Percentiles rank a stretch among this genome's conserved stretches.
Conservation (phyloP, 1,140 invertebrate species). For the Ostrea edulis region DNA sequence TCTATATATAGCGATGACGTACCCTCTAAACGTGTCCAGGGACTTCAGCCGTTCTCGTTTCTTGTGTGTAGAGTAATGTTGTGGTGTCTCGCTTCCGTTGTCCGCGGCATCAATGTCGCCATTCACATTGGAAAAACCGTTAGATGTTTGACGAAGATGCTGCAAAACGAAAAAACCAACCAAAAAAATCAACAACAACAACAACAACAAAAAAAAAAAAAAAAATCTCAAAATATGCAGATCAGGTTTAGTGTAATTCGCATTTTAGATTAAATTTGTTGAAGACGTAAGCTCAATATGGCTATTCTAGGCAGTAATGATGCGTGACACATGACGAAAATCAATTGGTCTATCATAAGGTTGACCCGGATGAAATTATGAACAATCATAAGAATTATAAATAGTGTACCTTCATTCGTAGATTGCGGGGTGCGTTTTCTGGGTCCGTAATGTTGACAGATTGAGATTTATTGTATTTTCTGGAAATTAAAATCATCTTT, state of each 20-base stretch:
- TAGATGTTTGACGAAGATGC: background rate
- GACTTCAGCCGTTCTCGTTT: conserved; percentile 78
- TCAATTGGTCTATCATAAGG: too few species aligned
- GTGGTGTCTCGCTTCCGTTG: background rate
- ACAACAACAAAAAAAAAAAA: too few species aligned
- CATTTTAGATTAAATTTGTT: too few species aligned
- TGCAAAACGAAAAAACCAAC: background rate
- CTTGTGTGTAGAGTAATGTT: background rate
- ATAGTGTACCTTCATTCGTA: conserved; percentile 34
- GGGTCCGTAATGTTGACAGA: conserved; percentile 44
- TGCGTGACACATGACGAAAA: too few species aligned
- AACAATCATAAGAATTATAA: too few species aligned
- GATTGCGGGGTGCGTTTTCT: conserved; percentile 18
- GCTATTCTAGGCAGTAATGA: too few species aligned
- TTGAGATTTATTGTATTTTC: conserved; percentile 19
- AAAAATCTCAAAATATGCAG: too few species aligned
- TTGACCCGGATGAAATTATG: too few species aligned
- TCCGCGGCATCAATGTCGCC: background rate
- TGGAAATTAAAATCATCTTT: background rate
- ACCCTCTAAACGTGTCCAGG: conserved; percentile 91
- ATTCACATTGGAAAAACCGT: background rate
- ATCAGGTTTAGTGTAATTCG: too few species aligned
- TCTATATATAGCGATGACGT: conserved; percentile 46
- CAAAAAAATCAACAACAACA: too few species aligned
- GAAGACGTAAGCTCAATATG: too few species aligned